phyloP scores from a whole-genome alignment of 2,888 invertebrate species.

The Xanthorhoe designata region DNA sequence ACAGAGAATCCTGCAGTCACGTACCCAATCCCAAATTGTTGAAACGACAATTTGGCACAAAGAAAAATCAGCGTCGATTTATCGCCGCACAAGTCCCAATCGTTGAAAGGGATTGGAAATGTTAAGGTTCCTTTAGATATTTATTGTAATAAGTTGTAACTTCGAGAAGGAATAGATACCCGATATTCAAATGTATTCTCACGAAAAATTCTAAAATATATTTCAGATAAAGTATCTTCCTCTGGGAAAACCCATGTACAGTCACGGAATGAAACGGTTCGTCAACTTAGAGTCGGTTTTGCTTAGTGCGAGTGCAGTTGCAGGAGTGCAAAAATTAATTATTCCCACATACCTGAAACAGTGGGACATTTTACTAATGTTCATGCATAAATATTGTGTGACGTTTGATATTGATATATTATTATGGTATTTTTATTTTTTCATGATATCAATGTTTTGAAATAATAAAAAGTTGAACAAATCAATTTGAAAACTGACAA shows the following conservation, averaged over 20 bases:
- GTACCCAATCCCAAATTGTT: conserved; percentile 35
- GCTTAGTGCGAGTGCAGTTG: too few relatives aligned
- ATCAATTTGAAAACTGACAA: too few relatives aligned
- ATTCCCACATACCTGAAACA: too few relatives aligned
- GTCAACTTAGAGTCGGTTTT: too few relatives aligned
- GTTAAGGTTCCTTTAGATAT: conserved; percentile 22
- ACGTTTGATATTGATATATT: too few relatives aligned
- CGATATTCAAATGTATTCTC: background rate
- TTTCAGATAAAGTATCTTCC: background rate
- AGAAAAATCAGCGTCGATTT: conserved; percentile 44
- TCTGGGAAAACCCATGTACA: background rate
- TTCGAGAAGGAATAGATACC: background rate
- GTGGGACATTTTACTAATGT: too few relatives aligned
- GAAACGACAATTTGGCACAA: conserved; percentile 42
- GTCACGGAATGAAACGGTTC: too few relatives aligned
- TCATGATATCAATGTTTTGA: too few relatives aligned
- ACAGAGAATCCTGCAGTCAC: conserved; percentile 26
- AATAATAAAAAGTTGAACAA: too few relatives aligned
- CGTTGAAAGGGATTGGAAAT: conserved; percentile 37
- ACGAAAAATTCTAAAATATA: background rate
- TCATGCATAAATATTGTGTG: too few relatives aligned
- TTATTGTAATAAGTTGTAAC: conserved; percentile 27
- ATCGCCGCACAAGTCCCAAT: conserved; percentile 39
- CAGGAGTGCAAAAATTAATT: too few relatives aligned
- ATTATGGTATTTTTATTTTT: too few relatives aligned